Evolutionary conservation across 2,113 vertebrate species (phyloP), one percentile per base, ranked within the genome.

Genomic region (Scomber japonicus): DNA sequence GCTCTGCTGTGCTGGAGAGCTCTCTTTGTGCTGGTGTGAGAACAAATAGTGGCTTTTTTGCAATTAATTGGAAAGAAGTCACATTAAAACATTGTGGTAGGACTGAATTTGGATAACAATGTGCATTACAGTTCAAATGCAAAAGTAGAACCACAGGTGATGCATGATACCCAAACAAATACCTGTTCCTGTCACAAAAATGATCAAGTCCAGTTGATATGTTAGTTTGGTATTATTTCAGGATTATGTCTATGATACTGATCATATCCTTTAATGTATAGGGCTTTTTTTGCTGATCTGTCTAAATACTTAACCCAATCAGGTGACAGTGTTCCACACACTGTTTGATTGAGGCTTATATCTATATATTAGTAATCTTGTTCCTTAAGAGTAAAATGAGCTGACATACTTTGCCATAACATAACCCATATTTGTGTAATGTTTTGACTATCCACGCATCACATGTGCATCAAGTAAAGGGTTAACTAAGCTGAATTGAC

Each of bases 1-100:
- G 78, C 71, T 75, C 75, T 2, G 19, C 59, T n/a, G 35, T 11
- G 14, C 70, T 35, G 53, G 46, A 81, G 66, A 66, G 31, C 82
- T 88, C 59, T 57, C 55, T 40, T 35, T 80, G 48, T 72, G 44
- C 80, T 75, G 77, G 48, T 24, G 19, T 27, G 8, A 73, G 56
- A 69, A 72, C 59, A 71, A 85, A 85, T 10, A 24, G 9, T 30
- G 59, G 45, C 30, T 45, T 49, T 27, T 77, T 64, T 60, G 19
- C 63, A 68, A 40, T 61, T 69, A 83, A 70, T 35, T 56, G 51
- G 21, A 64, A 3, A 61, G 21, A 79, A 73, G 54, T 40, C 56
- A 49, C 19, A 60, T 61, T 84, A 54, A 61, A 75, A 35, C 31
- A 19, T 77, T 45, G n/a, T 44, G 48, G 31, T 45, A n/a, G 40